A percentile compares a stretch with the other conserved stretches of the same genome.
Evolutionary conservation across 2,888 invertebrate genomes (phyloP).

Genomic region (Plutella xylostella): DNA sequence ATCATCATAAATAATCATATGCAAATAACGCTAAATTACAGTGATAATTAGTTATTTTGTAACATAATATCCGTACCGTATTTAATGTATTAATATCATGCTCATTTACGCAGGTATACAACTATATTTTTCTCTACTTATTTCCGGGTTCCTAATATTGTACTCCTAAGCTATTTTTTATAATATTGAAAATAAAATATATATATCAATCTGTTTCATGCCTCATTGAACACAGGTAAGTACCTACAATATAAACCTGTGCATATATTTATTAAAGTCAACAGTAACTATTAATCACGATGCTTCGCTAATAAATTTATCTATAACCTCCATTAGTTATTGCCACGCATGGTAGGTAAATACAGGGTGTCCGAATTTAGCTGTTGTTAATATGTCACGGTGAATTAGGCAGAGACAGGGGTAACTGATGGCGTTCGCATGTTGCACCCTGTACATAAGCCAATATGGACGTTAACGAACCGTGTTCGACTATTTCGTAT

Average conservation of each 20-base stretch:
- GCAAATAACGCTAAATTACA: no score
- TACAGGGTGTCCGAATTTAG: slow-evolving; percentile 49
- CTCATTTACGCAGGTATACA: no score
- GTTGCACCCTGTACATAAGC: slow-evolving; percentile 62
- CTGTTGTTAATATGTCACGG: slow-evolving; percentile 68
- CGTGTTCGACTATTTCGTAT: not conserved
- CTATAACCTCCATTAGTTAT: not conserved
- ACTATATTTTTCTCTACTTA: no score
- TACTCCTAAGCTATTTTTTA: no score
- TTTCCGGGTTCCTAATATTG: no score
- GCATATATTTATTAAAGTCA: not conserved
- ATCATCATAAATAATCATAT: no score
- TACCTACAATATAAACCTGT: not conserved
- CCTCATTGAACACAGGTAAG: not conserved
- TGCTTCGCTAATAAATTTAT: not conserved
- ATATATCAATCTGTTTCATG: not conserved
- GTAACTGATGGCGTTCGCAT: slow-evolving; percentile 65
- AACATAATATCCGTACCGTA: no score
- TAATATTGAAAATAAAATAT: no score
- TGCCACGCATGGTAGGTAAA: not conserved
- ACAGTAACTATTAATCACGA: not conserved
- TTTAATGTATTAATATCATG: no score
- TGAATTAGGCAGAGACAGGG: slow-evolving; percentile 62
- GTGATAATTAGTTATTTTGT: no score
- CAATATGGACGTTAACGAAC: slow-evolving; percentile 55